phyloP scores from a whole-genome alignment of 1,140 invertebrate species.

The Heliconius hewitsoni region DNA sequence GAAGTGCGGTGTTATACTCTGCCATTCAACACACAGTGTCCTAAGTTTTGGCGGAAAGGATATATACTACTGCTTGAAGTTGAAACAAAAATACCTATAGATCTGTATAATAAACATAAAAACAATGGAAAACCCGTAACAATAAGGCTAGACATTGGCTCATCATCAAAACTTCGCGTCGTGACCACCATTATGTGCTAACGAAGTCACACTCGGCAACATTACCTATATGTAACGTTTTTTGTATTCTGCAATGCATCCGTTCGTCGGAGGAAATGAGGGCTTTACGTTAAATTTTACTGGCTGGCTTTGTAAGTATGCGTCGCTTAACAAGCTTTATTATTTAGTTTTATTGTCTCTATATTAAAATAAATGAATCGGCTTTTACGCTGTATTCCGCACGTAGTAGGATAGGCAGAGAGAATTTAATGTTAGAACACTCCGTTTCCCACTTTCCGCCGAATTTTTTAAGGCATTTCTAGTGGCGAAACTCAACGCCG shows the following conservation, averaged over 20 bases:
- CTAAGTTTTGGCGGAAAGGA: too few relatives aligned
- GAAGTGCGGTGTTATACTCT: too few relatives aligned
- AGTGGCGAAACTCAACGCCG: too few relatives aligned
- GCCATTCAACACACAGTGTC: too few relatives aligned
- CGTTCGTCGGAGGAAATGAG: constrained; percentile 69
- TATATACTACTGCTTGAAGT: too few relatives aligned
- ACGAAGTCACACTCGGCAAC: constrained; percentile 49
- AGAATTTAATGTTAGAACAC: too few relatives aligned
- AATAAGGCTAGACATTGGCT: constrained; percentile 55
- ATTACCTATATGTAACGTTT: constrained; percentile 47
- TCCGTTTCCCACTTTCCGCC: too few relatives aligned
- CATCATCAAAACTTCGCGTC: constrained; percentile 49
- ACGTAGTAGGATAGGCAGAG: too few relatives aligned
- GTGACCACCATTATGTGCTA: constrained; percentile 57
- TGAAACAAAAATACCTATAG: too few relatives aligned
- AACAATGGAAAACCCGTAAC: constrained; percentile 46
- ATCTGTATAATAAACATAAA: constrained; percentile 30
- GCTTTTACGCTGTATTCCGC: too few relatives aligned
- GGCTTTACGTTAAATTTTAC: constrained; percentile 62
- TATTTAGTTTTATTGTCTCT: background rate
- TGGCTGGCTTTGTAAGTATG: constrained; percentile 44
- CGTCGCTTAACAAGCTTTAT: constrained; percentile 30
- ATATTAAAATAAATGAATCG: background rate
- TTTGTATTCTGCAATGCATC: constrained; percentile 59
- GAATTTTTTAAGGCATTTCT: too few relatives aligned